Conservation (phyloP, 2,888 invertebrate species). For the Endomychus coccineus region DNA sequence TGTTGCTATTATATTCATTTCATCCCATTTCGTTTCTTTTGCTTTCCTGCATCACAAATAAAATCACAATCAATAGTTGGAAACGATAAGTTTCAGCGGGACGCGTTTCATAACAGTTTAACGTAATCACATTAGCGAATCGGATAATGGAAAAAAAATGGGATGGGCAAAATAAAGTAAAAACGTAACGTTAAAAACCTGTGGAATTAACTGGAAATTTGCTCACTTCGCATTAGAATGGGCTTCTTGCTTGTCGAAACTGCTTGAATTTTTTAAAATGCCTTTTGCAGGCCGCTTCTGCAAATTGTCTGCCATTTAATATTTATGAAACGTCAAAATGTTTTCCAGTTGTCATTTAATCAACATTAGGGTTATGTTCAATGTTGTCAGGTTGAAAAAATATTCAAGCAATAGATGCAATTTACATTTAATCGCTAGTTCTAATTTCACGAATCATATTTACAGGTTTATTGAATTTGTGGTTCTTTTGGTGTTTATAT, state of each 20-base stretch:
- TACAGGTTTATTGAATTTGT: too few species aligned
- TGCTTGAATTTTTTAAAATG: slow-evolving; percentile 86
- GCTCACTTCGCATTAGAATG: slow-evolving; percentile 35
- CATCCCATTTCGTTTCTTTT: slow-evolving; percentile 83
- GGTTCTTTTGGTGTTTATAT: too few species aligned
- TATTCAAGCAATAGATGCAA: too few species aligned
- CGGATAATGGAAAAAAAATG: slow-evolving; percentile 3
- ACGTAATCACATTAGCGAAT: slow-evolving; percentile 6
- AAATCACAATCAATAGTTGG: too few species aligned
- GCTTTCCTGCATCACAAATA: slow-evolving; percentile 10
- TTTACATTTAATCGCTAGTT: too few species aligned
- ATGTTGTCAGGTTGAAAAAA: too few species aligned
- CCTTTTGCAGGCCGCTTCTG: slow-evolving; percentile 81
- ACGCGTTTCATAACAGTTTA: background rate
- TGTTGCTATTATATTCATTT: slow-evolving; percentile 97
- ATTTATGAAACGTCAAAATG: too few species aligned
- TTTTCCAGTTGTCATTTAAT: too few species aligned
- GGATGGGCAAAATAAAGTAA: slow-evolving; percentile 10
- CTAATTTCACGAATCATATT: too few species aligned
- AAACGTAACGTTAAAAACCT: slow-evolving; percentile 8
- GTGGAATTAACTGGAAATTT: slow-evolving; percentile 6
- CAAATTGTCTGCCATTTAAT: slow-evolving; percentile 71
- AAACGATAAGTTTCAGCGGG: too few species aligned
- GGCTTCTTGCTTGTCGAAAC: slow-evolving; percentile 65
- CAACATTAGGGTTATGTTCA: too few species aligned